Conservation (phyloP, 1,140 invertebrate genomes). For the Ericerus pela region DNA sequence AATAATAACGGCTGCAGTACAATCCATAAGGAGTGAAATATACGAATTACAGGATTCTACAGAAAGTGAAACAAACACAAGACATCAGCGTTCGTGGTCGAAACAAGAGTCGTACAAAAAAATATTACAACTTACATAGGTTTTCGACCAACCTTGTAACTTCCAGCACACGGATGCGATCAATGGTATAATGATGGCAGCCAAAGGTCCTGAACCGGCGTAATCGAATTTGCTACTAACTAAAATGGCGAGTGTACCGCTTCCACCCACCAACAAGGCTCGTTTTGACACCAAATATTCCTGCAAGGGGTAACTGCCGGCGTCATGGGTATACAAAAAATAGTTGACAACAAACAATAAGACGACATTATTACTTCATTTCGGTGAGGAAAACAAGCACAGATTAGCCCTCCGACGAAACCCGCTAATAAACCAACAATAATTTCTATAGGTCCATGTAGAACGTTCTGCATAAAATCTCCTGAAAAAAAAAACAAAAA, state of each 20-base stretch:
- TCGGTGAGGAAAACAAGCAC: conserved; percentile 33
- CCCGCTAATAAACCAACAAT: conserved; percentile 36
- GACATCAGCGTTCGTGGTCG: no score
- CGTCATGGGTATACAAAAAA: neutral
- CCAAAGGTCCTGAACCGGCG: conserved; percentile 45
- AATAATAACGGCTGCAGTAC: conserved; percentile 53
- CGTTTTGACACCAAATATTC: conserved; percentile 32
- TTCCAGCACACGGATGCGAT: conserved; percentile 40
- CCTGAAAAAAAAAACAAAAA: conserved; percentile 13
- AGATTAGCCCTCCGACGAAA: conserved; percentile 34
- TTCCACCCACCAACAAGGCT: conserved; percentile 37
- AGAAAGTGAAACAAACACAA: no score
- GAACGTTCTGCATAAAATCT: conserved; percentile 28
- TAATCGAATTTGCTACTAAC: conserved; percentile 41
- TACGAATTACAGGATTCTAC: conserved; percentile 35
- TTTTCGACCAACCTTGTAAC: conserved; percentile 23
- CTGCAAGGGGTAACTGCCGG: conserved; percentile 14
- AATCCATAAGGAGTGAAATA: conserved; percentile 34
- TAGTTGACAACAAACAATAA: neutral
- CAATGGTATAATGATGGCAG: conserved; percentile 44
- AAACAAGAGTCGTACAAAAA: no score
- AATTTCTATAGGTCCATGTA: conserved; percentile 41
- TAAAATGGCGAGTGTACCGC: conserved; percentile 43
- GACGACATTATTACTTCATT: conserved; percentile 24
- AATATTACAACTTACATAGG: conserved; percentile 22